Evolutionary conservation across 2,888 invertebrate genomes (phyloP).

Genomic region (Leuctra nigra): DNA sequence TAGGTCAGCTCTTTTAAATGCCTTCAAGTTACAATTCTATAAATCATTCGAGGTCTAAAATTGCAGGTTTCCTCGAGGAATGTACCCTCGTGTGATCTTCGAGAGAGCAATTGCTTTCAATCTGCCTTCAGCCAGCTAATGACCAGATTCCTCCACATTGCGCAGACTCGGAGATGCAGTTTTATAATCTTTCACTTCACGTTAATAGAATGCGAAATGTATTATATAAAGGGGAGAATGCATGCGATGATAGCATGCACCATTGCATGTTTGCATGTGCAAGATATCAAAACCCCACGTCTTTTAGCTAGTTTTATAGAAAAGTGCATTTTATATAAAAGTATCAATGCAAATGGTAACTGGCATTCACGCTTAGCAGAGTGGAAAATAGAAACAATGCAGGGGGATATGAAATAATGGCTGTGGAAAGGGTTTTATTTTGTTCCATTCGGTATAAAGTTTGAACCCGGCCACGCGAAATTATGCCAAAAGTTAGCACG

Average conservation of each 20-base stretch:
- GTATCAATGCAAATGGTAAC: no score
- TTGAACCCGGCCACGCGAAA: no score
- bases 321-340: no score
- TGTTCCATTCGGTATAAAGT: no score
- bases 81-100: constrained; percentile 1
- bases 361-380: no score
- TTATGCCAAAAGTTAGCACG: no score
- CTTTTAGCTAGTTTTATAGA: background rate
- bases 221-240: background rate
- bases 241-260: constrained; percentile 7
- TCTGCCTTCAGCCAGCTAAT: constrained; percentile 8
- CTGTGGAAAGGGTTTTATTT: no score
- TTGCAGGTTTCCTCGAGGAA: constrained; percentile 23
- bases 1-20: constrained; percentile 10
- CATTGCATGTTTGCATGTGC: constrained; percentile 10
- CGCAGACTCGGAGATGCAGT: constrained; percentile 3
- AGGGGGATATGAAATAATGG: no score
- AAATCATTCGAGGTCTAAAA: constrained; percentile 26
- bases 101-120: background rate
- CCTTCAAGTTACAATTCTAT: constrained; percentile 23
- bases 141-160: no score
- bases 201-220: background rate
- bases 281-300: background rate
- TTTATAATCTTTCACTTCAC: background rate
- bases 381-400: no score